These are phyloP conservation scores for Pardalotus punctatus DNA, from an alignment of 2,113 vertebrate genomes.

Conservation along the genomic window DNA sequence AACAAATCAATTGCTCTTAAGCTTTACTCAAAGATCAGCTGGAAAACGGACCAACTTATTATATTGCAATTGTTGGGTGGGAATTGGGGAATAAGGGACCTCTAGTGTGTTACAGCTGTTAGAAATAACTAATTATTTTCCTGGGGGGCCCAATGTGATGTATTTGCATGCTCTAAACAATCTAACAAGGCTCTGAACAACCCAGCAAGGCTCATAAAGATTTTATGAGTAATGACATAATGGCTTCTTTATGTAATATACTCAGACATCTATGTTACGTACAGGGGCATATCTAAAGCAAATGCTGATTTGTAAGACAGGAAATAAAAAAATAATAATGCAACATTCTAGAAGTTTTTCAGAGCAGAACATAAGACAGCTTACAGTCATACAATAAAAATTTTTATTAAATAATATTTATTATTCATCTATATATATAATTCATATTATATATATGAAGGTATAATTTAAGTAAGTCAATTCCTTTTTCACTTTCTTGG, in stretches of 20 bases:
- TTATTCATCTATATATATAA: too few species aligned
- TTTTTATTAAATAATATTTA: neutral
- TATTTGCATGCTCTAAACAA: neutral
- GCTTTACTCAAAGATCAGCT: slow-evolving; percentile 17
- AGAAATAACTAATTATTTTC: slow-evolving; percentile 18
- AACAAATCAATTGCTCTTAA: neutral
- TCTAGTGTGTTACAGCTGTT: neutral
- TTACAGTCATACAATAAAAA: neutral
- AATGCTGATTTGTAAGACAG: neutral
- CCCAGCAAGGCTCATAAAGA: neutral
- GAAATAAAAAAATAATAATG: neutral
- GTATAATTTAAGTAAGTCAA: neutral
- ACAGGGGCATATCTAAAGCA: neutral
- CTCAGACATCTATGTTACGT: neutral
- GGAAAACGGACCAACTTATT: neutral
- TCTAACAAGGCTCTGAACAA: neutral
- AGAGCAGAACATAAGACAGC: neutral
- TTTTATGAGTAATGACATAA: slow-evolving; percentile 16
- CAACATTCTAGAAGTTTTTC: neutral
- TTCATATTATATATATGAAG: neutral
- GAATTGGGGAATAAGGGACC: neutral
- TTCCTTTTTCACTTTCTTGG: neutral
- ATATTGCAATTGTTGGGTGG: neutral
- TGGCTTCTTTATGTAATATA: neutral
- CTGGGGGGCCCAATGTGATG: neutral